Base-by-base conservation (phyloP, 1,140 invertebrate species). In the Mya arenaria region DNA sequence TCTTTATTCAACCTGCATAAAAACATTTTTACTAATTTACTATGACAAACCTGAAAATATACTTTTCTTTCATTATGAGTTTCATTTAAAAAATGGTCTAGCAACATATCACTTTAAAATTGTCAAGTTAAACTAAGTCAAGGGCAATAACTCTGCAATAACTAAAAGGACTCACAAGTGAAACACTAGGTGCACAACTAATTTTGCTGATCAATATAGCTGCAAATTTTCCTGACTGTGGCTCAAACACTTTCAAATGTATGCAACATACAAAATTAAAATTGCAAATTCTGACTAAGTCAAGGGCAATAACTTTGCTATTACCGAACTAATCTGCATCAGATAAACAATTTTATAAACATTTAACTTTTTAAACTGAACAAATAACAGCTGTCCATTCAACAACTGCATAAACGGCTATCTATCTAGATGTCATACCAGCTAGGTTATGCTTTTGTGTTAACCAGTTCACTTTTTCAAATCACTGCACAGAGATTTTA, bases 381-480 rank as follows among this genome's bases (percentile, higher is more conserved):
- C 56, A 60, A 60, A 60, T 60, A 19, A 60, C 56, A 60, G 25
- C 56, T 60, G 56, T 60, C 56, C 25, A 19, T 60, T 19, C 56
- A 15, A 60, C 15, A 15, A 15, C 15, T 28, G 23, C 56, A 15
- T 28, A 15, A 60, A 60, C 15, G 15, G 56, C 56, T 19, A 60
- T 8, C 15, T 28, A 60, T 60, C 8, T 60, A 60, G 25, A 60
- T 60, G 56, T 60, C 56, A 60, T 19, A 60, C 25, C 6, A 15
- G 28, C 34, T 30, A 36, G 60, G 28, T 63, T 36, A 56, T 56
- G 55, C 55, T 56, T 56, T 56, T 19, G 55, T 56, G 55, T 56
- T 56, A 56, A 56, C 60, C 60, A 28, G 25, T 63, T 63, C 60
- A 63, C 34, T 28, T 63, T 63, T 63, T 63, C 60, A 63, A 6